These are phyloP conservation scores for Dolomedes plantarius DNA, from an alignment of 2,888 invertebrate species.

Conservation along the genomic window DNA sequence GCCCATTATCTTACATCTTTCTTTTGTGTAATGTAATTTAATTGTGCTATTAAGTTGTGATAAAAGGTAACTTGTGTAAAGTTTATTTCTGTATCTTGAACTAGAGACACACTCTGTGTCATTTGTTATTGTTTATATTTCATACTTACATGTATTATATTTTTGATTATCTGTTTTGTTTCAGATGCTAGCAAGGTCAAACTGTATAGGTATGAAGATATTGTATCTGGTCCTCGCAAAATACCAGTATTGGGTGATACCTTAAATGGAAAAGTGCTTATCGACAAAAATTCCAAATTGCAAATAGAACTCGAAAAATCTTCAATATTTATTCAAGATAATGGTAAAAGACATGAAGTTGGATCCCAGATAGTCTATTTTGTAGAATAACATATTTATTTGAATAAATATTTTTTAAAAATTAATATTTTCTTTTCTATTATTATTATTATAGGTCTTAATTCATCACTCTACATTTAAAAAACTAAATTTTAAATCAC, in stretches of 20 bases:
- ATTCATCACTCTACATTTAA: no score
- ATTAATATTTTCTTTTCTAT: no score
- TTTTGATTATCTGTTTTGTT: constrained; percentile 15
- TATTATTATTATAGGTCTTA: neutral
- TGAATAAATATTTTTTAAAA: neutral
- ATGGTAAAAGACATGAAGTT: constrained; percentile 46
- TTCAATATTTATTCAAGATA: constrained; percentile 58
- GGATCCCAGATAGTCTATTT: constrained; percentile 67
- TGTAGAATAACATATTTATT: constrained; percentile 31
- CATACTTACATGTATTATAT: no score
- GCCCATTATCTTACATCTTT: no score
- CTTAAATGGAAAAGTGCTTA: constrained; percentile 80
- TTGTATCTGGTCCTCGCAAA: constrained; percentile 84
- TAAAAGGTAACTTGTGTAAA: no score
- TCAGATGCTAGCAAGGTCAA: constrained; percentile 82
- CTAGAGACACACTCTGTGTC: no score
- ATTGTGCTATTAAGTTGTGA: no score
- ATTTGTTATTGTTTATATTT: no score
- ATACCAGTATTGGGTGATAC: constrained; percentile 85
- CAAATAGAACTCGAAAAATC: constrained; percentile 52
- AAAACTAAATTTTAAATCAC: no score
- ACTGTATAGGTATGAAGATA: constrained; percentile 87
- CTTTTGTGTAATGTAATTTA: no score
- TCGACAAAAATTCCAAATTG: constrained; percentile 30
- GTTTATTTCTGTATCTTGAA: no score